phyloP scores from a whole-genome alignment of 2,888 invertebrate species.

The Rhimphoctona megacephalus region DNA sequence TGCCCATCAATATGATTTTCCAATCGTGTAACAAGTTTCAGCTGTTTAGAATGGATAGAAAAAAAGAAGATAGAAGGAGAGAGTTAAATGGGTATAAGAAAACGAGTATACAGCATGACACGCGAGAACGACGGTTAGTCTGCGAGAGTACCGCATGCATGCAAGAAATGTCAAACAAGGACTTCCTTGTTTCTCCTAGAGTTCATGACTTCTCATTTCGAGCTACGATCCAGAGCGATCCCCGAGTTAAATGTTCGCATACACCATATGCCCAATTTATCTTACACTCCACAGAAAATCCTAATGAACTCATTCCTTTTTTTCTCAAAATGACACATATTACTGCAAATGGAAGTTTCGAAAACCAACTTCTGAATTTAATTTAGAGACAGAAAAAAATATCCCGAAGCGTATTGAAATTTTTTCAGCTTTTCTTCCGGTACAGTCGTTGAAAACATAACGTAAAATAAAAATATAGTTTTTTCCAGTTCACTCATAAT shows the following conservation, averaged over 20 bases:
- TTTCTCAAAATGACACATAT: constrained; percentile 3
- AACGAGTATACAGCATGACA: constrained; percentile 42
- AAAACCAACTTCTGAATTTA: neutral
- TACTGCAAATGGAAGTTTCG: neutral
- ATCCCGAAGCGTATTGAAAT: neutral
- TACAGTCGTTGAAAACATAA: neutral
- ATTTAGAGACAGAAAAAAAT: neutral
- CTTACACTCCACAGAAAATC: constrained; percentile 5
- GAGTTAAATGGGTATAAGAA: constrained; percentile 39
- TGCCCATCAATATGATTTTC: constrained; percentile 37
- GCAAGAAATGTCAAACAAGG: constrained; percentile 72
- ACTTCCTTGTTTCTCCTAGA: constrained; percentile 78
- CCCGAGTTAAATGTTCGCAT: constrained; percentile 8
- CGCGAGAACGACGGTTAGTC: constrained; percentile 60
- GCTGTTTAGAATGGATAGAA: constrained; percentile 22
- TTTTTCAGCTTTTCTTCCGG: neutral
- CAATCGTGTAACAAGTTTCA: constrained; percentile 54
- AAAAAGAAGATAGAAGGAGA: constrained; percentile 12
- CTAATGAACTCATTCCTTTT: constrained; percentile 9
- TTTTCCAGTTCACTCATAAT: neutral
- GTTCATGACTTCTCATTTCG: constrained; percentile 77
- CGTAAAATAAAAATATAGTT: neutral
- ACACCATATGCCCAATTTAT: constrained; percentile 41
- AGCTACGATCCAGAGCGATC: constrained; percentile 57
- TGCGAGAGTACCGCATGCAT: constrained; percentile 42